phyloP scores from a whole-genome alignment of 2,888 invertebrate genomes.

The Adelphocoris suturalis region DNA sequence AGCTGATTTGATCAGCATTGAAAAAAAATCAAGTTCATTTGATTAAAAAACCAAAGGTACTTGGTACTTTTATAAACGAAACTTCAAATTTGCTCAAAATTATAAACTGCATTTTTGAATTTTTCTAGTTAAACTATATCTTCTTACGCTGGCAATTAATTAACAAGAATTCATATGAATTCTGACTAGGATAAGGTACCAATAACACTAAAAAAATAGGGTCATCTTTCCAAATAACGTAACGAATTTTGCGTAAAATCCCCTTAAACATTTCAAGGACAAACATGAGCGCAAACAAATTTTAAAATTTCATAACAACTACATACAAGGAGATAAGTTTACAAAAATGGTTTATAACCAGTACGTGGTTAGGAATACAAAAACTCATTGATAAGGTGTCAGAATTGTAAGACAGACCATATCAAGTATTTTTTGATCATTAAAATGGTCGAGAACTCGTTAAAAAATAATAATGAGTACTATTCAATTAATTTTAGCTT shows the following conservation, averaged over 20 bases:
- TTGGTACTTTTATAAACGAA: no score
- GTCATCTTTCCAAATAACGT: neutral
- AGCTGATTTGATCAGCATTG: neutral
- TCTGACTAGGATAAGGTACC: slow-evolving; percentile 25
- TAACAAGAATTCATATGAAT: neutral
- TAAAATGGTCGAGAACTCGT: no score
- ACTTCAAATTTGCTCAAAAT: no score
- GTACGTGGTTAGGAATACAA: neutral
- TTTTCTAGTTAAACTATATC: no score
- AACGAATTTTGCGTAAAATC: slow-evolving; percentile 4
- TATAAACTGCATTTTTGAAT: no score
- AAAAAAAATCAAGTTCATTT: no score
- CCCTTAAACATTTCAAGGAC: slow-evolving; percentile 15
- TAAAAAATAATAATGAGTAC: no score
- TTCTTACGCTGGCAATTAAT: neutral
- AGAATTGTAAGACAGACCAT: no score
- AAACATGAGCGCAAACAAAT: neutral
- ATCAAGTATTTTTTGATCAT: no score
- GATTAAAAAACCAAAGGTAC: no score
- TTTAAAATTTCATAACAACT: neutral
- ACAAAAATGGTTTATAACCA: neutral
- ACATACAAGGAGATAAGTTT: neutral
- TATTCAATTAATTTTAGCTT: no score
- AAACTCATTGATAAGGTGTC: neutral
- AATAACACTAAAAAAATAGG: neutral